A percentile compares a stretch with the other conserved stretches of the same genome.
phyloP scores from a whole-genome alignment of 1,140 invertebrate genomes.

The Drosophila neocordata region DNA sequence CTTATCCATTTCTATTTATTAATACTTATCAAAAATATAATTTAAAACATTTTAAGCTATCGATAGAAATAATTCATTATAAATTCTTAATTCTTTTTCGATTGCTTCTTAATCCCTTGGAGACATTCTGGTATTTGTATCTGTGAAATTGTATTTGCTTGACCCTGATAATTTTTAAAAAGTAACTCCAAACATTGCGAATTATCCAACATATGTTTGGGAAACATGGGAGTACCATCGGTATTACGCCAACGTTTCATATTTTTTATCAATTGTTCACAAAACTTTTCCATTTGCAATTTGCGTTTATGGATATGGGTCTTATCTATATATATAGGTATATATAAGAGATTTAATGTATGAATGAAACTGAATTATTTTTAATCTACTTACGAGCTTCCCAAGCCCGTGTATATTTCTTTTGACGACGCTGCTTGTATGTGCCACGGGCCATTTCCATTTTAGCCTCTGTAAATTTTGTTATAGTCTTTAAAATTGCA shows the following conservation, averaged over 20 bases:
- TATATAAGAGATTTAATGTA: too few species aligned
- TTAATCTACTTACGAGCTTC: not conserved
- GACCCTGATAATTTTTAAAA: not conserved
- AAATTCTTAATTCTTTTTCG: not conserved
- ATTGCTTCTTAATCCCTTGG: not conserved
- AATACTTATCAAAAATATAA: not conserved
- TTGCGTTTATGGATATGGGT: not conserved
- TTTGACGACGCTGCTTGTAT: conserved; percentile 1
- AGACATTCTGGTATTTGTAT: not conserved
- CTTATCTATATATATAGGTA: not conserved
- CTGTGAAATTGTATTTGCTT: not conserved
- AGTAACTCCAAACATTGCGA: not conserved
- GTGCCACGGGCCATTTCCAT: not conserved
- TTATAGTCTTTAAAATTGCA: not conserved
- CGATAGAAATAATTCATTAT: not conserved
- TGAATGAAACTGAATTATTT: not conserved
- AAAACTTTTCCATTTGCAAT: not conserved
- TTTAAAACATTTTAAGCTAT: not conserved
- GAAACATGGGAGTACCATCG: not conserved
- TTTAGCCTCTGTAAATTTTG: not conserved
- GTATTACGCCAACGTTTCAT: not conserved
- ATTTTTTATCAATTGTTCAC: not conserved
- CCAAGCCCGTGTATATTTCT: not conserved
- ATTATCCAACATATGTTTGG: not conserved
- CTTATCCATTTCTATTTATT: not conserved